Evolutionary conservation across 1,140 invertebrate genomes (phyloP), one percentile per base, ranked within the genome.

Genomic region (Tachypleus tridentatus): DNA sequence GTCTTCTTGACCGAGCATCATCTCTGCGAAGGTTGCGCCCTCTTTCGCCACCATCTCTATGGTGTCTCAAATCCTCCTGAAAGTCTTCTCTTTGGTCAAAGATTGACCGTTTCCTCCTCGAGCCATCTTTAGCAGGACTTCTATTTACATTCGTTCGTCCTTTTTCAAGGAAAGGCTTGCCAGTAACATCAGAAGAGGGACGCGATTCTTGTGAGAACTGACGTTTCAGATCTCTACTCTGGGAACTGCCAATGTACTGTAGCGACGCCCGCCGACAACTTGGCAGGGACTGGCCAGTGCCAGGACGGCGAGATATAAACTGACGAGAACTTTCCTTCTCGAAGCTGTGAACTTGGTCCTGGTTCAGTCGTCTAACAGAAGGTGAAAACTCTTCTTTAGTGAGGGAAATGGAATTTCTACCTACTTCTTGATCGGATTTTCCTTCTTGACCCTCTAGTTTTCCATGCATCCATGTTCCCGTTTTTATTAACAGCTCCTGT

Each of bases 401-500:
- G 29, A 29, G 29, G 29, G 29, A 29, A 29, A 29, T 29, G 29
- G 29, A 29, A 29, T 29, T 29, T 29, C 56, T 29, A 29, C 29
- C 29, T 2, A 29, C 29, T 1, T 29, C 29, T 29, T 29, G 29
- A 29, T 29, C 29, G 29, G 29, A 29, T 29, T 29, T 29, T 51
- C 57, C 56, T 64, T 54, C 53, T 54, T 54, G 7, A 7, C 53
- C 53, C 7, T 7, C 6, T 64, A 29, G 29, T 29, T 29, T 29
- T 7, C 66, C 65, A 72, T 88, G 83, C 77, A 93, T 92, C 91
- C 91, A 95, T 77, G 91, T 87, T 52, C 95, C 96, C 49, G 95
- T 98, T 80, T 97, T 97, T 67, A 93, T 95, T 64, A 98, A 80
- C 62, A 99, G 84, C 79, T 98, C 95, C 82, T 98, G 96, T 79